Percentiles rank a stretch among this genome's conserved stretches.
These are phyloP conservation scores for Cavia porcellus DNA, from an alignment of 2,113 vertebrate genomes.

Conservation along the genomic window DNA sequence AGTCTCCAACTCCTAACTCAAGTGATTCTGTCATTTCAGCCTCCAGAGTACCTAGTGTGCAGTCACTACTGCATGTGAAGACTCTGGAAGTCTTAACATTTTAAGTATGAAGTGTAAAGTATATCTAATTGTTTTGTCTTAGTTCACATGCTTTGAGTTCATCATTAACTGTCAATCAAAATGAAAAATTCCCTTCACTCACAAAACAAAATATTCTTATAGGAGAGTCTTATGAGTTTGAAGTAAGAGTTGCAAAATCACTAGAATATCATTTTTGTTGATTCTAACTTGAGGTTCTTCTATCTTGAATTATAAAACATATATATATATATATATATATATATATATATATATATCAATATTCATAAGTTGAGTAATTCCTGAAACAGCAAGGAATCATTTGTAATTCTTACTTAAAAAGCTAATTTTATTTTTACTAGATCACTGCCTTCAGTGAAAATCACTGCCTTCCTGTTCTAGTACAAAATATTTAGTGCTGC, in stretches of 20 bases:
- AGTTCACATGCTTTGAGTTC: background rate
- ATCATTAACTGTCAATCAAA: background rate
- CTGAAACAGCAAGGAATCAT: constrained; percentile 25
- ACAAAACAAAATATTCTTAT: constrained; percentile 39
- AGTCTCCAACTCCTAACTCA: background rate
- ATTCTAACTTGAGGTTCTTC: constrained; percentile 40
- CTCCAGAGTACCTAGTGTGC: too few species aligned
- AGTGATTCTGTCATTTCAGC: background rate
- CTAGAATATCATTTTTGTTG: constrained; percentile 51
- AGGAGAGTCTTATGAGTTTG: constrained; percentile 5
- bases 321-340: constrained; percentile 36
- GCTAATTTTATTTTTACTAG: constrained; percentile 21
- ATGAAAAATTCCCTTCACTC: background rate
- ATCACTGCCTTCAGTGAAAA: background rate
- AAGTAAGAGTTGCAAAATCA: constrained; percentile 54
- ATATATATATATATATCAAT: constrained; percentile 32
- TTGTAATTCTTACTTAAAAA: constrained; percentile 62
- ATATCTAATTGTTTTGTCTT: background rate
- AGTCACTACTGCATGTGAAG: background rate
- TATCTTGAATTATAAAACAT: constrained; percentile 56
- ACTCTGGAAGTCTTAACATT: background rate
- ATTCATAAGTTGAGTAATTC: constrained; percentile 31
- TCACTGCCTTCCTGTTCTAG: background rate
- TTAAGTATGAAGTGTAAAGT: background rate
- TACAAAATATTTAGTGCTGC: background rate